These are phyloP conservation scores for Drosophila watanabei DNA, from an alignment of 1,140 invertebrate genomes.

Conservation along the genomic window DNA sequence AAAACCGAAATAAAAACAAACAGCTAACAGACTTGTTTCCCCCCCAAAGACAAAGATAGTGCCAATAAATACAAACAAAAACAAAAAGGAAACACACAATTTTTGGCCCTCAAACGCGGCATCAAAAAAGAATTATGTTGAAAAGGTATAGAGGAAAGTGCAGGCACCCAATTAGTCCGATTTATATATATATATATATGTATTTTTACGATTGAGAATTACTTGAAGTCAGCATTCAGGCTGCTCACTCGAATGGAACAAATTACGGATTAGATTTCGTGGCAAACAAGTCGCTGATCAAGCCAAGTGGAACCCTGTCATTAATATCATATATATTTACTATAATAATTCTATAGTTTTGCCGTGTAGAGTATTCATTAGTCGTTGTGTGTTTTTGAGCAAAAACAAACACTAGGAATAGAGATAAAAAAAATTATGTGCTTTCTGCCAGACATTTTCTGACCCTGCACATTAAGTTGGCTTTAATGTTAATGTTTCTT, in stretches of 20 bases:
- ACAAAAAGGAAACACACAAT: constrained; percentile 14
- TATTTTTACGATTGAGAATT: constrained; percentile 7
- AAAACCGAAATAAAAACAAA: constrained; percentile 1
- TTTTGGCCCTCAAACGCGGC: constrained; percentile 43
- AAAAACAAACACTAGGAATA: not conserved
- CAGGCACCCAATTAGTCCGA: constrained; percentile 15
- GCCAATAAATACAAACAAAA: constrained; percentile 33
- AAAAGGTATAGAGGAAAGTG: constrained; percentile 13
- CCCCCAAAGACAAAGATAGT: constrained; percentile 24
- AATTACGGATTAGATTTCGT: constrained; percentile 26
- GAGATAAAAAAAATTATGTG: constrained; percentile 32
- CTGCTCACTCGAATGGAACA: constrained; percentile 21
- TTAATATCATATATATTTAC: not conserved
- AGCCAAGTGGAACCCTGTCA: constrained; percentile 14
- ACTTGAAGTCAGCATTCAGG: constrained; percentile 3
- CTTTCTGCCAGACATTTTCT: constrained; percentile 21
- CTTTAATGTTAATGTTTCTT: constrained; percentile 14
- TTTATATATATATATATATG: not conserved
- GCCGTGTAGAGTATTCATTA: constrained; percentile 4
- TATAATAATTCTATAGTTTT: not conserved
- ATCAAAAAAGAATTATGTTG: constrained; percentile 43
- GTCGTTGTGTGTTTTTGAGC: not conserved
- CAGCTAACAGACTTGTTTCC: constrained; percentile 36
- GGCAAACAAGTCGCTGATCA: not conserved
- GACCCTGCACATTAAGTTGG: constrained; percentile 41